phyloP scores from a whole-genome alignment of 2,113 vertebrate species.

The Istiophorus platypterus region DNA sequence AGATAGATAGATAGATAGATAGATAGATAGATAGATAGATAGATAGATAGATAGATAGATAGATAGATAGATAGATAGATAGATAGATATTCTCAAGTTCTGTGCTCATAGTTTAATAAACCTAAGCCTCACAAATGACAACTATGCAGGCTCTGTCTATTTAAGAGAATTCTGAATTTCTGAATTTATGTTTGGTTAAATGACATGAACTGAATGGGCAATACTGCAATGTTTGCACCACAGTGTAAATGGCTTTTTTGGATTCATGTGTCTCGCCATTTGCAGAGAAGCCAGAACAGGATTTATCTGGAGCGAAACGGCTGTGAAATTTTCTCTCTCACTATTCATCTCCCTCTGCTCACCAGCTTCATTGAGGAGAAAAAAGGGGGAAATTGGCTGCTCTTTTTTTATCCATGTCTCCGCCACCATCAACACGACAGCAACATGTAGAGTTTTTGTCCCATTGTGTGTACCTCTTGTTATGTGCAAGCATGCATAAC shows the following conservation, averaged over 20 bases:
- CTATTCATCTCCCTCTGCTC: not conserved
- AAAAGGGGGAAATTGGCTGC: not conserved
- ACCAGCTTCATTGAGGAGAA: not conserved
- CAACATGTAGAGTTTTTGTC: slow-evolving; percentile 12
- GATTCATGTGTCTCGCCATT: too few species aligned
- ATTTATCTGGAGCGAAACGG: not conserved
- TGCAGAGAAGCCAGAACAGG: not conserved
- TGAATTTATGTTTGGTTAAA: not conserved
- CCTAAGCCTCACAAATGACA: not conserved
- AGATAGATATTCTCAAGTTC: not conserved
- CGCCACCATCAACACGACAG: not conserved
- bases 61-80: not conserved
- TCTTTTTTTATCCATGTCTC: not conserved
- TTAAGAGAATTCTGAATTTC: not conserved
- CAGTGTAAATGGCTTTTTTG: too few species aligned
- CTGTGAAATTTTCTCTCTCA: slow-evolving; percentile 6
- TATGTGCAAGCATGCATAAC: slow-evolving; percentile 7
- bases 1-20: slow-evolving; percentile 2
- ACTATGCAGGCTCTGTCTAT: not conserved
- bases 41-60: slow-evolving; percentile 1
- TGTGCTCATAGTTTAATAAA: not conserved
- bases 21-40: not conserved
- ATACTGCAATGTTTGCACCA: not conserved
- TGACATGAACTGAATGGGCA: not conserved
- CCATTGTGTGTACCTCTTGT: slow-evolving; percentile 15